Evolutionary conservation across 2,888 invertebrate genomes (phyloP).

Genomic region (Agriopis leucophaearia): DNA sequence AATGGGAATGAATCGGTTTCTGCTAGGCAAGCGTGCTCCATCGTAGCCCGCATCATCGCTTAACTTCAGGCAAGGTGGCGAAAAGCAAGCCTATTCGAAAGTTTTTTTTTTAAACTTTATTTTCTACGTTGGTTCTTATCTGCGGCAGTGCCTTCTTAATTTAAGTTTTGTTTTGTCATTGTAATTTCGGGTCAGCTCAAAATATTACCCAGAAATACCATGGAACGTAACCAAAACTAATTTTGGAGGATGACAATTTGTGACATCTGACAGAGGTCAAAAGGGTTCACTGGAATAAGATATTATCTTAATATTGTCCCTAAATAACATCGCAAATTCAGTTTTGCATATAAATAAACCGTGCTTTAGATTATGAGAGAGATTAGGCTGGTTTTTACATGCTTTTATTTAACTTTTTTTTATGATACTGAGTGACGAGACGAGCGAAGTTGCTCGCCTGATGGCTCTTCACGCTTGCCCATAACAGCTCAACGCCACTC

Average conservation of each 20-base stretch:
- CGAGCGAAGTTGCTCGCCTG: too few species aligned
- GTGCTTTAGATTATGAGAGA: constrained; percentile 16
- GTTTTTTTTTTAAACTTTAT: too few species aligned
- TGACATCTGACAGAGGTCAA: constrained; percentile 41
- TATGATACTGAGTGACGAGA: too few species aligned
- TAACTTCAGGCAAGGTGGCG: too few species aligned
- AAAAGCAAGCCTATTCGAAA: too few species aligned
- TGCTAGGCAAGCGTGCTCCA: too few species aligned
- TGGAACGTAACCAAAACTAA: constrained; percentile 37
- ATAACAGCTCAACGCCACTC: too few species aligned
- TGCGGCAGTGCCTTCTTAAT: constrained; percentile 5
- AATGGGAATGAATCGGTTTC: too few species aligned
- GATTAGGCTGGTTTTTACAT: neutral
- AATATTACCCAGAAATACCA: constrained; percentile 28
- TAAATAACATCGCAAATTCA: constrained; percentile 25
- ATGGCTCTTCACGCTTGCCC: too few species aligned
- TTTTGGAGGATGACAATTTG: constrained; percentile 36
- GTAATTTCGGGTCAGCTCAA: constrained; percentile 22
- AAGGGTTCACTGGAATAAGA: constrained; percentile 26
- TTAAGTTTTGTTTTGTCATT: constrained; percentile 35
- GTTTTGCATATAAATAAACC: constrained; percentile 25
- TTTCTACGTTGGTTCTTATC: neutral
- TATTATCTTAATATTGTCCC: constrained; percentile 27
- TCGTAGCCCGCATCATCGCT: too few species aligned
- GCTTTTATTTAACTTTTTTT: constrained; percentile 1